Base-by-base conservation (phyloP, 2,888 invertebrate species). In the Athalia rosae region DNA sequence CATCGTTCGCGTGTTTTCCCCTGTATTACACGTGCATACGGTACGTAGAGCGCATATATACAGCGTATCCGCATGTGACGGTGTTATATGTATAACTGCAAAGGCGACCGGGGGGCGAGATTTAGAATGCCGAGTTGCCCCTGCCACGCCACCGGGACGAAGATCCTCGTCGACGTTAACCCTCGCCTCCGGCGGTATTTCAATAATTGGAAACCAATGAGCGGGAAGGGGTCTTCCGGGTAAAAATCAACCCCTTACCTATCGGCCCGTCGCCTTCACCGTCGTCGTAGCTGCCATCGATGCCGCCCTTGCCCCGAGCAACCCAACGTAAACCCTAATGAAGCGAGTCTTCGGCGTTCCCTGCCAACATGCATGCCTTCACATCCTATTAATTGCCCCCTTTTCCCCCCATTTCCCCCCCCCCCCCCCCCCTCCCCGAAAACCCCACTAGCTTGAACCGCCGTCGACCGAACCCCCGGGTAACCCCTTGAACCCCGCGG, bases 371-470 rank as follows among this genome's bases (percentile, higher is more conserved):
- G 85, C 86, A 85, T 87, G 86, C 87, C 87, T 85, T 81, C 85
- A 85, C 86, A 84, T 87, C 84, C 83, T 84, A 87, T 87, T 87
- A 88, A 88, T 88, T 87, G 85, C 87, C 87, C 83, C 78, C 81
- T 82, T 80, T 79, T 80, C 59, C 64, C 78, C 80, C 78, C 77
- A 80, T 80, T 80, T 79, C 81, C 61, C n/a, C n/a, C 83, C 78
- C 81, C 82, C 80, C 79, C 80, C 59, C 64, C 78, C 80, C 78
- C 77, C 80, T 80, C 80, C 79, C 81, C 61, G 11, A 50, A 79
- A 79, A 76, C 83, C 82, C 80, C 82, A 80, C 81, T 82, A 28
- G 28, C 83, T 82, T 83, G 80, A 82, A 8, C 53, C 53, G 9
- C 67, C 53, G 9, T 67, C 53, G 11, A 41, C 28, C 28, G 15